Base-by-base conservation (phyloP, 2,113 vertebrate species). In the Scartelaos histophorus region DNA sequence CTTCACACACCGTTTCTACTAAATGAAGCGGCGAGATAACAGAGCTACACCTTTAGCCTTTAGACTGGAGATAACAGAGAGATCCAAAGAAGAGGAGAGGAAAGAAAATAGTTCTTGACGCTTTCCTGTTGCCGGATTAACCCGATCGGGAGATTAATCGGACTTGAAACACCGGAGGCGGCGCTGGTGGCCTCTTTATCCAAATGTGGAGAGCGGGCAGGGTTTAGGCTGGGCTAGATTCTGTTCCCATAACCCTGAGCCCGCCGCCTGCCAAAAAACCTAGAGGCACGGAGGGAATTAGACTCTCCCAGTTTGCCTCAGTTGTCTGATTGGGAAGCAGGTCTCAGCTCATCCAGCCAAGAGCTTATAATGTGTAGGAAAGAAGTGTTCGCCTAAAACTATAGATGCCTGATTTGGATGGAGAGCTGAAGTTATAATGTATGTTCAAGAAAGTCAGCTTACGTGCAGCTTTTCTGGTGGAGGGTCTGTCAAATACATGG, bases 121-220 rank as follows among this genome's bases (percentile, higher is more conserved):
- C 72, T 57, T 67, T 75, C 84, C 70, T 53, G 85, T 51, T 67
- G 87, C 82, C 79, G 88, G 89, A 91, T 93, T 91, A 93, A 86
- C 82, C 83, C 87, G 92, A 94, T 93, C 92, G 92, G 79, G 86
- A 86, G 86, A 90, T 88, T 87, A 92, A 91, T 86, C 88, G 82
- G 85, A 87, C 87, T 90, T 88, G 84, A 90, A 93, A 89, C 84
- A 88, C 82, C 69, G 56, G 77, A 87, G 86, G 82, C 86, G 72
- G 76, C 58, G 81, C 84, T 66, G 73, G 84, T 89, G 85, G 89
- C 83, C 78, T 82, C 86, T 81, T 87, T 80, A 89, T 80, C 85
- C 62, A 51, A 77, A 76, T 78, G 69, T 65, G 73, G 70, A 7
- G 62, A 70, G 79, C 78, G 80, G 56, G 79, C 78, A 80, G 78